Conservation (phyloP, 2,113 vertebrate genomes). For the Limanda limanda region DNA sequence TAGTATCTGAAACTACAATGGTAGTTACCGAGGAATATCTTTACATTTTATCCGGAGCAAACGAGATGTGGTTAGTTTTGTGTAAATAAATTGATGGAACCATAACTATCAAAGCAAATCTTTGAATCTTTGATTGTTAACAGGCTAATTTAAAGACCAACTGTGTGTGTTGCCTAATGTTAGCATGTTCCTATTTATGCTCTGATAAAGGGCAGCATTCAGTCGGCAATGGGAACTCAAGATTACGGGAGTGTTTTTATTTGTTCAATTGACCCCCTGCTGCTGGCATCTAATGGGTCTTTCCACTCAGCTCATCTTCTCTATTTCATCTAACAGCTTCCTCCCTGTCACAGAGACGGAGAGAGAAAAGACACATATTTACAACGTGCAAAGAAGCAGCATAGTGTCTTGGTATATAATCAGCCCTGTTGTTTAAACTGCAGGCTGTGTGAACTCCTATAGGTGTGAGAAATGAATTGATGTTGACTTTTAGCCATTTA, state of each 20-base stretch:
- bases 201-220: slow-evolving; percentile 39
- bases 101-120: not conserved
- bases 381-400: no score
- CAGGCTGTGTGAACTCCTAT: no score
- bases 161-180: slow-evolving; percentile 19
- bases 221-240: slow-evolving; percentile 31
- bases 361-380: no score
- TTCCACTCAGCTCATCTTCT: slow-evolving; percentile 66
- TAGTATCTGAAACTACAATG: not conserved
- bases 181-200: slow-evolving; percentile 34
- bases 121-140: not conserved
- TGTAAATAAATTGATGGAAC: not conserved
- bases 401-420: no score
- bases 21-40: not conserved
- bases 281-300: slow-evolving; percentile 67
- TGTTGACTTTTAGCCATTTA: no score
- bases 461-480: no score
- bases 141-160: not conserved
- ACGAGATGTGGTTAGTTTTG: not conserved
- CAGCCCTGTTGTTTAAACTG: no score
- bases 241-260: slow-evolving; percentile 62
- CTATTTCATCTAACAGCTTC: slow-evolving; percentile 71
- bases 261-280: slow-evolving; percentile 65
- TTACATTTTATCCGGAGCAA: not conserved
- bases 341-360: slow-evolving; percentile 53